phyloP scores from a whole-genome alignment of 2,113 vertebrate species.

The Entomyzon cyanotis region DNA sequence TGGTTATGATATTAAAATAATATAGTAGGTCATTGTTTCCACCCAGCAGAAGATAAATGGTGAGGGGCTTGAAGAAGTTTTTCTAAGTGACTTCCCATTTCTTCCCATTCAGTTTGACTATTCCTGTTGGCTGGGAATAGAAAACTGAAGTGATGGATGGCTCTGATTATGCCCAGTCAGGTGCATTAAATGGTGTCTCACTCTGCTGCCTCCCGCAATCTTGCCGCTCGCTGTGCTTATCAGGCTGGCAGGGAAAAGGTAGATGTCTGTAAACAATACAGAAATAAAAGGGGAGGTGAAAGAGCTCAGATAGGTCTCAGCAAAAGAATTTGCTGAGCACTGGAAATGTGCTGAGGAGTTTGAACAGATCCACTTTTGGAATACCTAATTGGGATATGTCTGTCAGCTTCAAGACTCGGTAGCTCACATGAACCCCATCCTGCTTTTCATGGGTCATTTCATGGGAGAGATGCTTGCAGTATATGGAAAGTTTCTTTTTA shows the following conservation, averaged over 20 bases:
- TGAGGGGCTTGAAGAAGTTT: not conserved
- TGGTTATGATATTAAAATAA: not conserved
- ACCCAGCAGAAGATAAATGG: not conserved
- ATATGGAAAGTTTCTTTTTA: not conserved
- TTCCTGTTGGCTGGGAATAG: not conserved
- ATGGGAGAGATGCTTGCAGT: not conserved
- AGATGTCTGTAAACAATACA: constrained; percentile 23
- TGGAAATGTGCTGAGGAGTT: not conserved
- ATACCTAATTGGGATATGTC: not conserved
- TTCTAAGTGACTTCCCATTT: not conserved
- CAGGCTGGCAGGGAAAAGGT: not conserved
- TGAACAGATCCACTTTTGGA: not conserved
- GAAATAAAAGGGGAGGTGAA: not conserved
- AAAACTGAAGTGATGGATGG: constrained; percentile 54
- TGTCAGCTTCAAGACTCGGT: not conserved
- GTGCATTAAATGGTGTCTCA: constrained; percentile 52
- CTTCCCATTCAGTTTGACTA: not conserved
- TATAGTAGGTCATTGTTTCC: not conserved
- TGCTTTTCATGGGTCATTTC: constrained; percentile 17
- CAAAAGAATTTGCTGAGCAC: not conserved
- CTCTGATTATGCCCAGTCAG: constrained; percentile 56
- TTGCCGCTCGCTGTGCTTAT: not conserved
- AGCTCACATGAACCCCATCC: accelerated
- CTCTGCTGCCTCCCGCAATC: constrained; percentile 17
- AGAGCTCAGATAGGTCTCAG: not conserved